phyloP scores from a whole-genome alignment of 2,888 invertebrate genomes.

The Pasiphila rectangulata region DNA sequence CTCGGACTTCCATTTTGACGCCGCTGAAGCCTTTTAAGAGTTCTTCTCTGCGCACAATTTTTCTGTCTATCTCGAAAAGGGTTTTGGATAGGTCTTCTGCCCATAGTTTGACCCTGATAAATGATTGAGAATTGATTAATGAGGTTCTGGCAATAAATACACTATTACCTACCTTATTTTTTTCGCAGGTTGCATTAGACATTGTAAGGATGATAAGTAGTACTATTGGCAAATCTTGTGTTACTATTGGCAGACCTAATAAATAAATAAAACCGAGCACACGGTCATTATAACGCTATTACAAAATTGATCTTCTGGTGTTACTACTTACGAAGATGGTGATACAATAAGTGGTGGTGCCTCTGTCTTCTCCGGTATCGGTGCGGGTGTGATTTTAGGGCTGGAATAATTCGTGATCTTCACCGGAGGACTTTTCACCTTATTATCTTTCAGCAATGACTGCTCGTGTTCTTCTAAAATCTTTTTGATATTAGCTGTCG shows the following conservation, averaged over 20 bases:
- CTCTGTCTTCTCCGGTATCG: constrained; percentile 30
- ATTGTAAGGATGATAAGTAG: too few relatives aligned
- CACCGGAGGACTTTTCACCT: constrained; percentile 50
- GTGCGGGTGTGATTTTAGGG: constrained; percentile 45
- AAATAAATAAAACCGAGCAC: too few relatives aligned
- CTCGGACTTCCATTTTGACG: constrained; percentile 52
- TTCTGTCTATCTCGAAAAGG: constrained; percentile 51
- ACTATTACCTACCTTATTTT: too few relatives aligned
- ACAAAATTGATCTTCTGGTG: too few relatives aligned
- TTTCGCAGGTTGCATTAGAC: too few relatives aligned
- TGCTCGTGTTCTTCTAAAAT: constrained; percentile 55
- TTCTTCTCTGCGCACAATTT: constrained; percentile 55
- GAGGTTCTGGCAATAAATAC: too few relatives aligned
- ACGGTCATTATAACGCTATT: too few relatives aligned
- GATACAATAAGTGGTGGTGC: constrained; percentile 49
- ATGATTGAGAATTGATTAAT: background rate
- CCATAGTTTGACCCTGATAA: constrained; percentile 59
- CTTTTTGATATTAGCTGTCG: constrained; percentile 54
- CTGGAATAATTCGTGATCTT: constrained; percentile 55
- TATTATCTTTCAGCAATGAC: constrained; percentile 43
- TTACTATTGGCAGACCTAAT: too few relatives aligned
- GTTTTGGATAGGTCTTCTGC: constrained; percentile 57
- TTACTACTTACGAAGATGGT: constrained; percentile 54
- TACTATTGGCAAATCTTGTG: too few relatives aligned
- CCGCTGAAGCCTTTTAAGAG: constrained; percentile 56